Conservation (phyloP, 2,797 vertebrate genomes). For the Glyptemys insculpta region DNA sequence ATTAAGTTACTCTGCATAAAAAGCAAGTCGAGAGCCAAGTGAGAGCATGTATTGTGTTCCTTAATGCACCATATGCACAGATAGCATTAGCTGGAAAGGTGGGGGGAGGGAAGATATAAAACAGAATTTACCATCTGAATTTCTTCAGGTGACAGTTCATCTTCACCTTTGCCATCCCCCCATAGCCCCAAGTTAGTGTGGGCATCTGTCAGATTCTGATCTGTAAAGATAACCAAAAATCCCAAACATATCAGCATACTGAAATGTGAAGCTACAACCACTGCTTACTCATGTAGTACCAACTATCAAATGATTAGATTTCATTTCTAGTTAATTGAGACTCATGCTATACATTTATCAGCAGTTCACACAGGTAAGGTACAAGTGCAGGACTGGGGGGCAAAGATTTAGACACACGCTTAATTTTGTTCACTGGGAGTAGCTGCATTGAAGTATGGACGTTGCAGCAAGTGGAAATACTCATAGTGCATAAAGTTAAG, state of each 20-base stretch:
- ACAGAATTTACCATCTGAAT: slow-evolving; percentile 91
- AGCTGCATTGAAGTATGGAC: neutral
- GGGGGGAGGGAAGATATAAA: neutral
- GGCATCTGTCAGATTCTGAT: slow-evolving; percentile 83
- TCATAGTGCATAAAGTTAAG: neutral
- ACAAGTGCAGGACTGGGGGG: neutral
- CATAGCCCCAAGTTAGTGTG: slow-evolving; percentile 83
- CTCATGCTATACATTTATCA: neutral
- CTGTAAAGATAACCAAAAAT: slow-evolving; percentile 74
- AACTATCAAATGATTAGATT: neutral
- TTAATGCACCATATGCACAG: neutral
- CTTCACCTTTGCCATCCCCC: slow-evolving; percentile 90
- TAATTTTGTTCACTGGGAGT: neutral
- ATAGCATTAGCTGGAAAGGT: neutral
- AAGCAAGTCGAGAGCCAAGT: neutral
- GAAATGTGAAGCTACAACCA: neutral
- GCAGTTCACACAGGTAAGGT: neutral
- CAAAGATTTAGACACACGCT: accelerated
- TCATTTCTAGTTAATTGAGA: neutral
- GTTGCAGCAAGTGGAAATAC: neutral
- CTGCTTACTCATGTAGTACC: neutral
- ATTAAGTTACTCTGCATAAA: neutral
- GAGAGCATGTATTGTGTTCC: neutral
- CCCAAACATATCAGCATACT: neutral
- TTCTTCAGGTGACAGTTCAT: slow-evolving; percentile 96